Conservation (phyloP, 1,140 invertebrate genomes). For the Bombus haemorrhoidalis region DNA sequence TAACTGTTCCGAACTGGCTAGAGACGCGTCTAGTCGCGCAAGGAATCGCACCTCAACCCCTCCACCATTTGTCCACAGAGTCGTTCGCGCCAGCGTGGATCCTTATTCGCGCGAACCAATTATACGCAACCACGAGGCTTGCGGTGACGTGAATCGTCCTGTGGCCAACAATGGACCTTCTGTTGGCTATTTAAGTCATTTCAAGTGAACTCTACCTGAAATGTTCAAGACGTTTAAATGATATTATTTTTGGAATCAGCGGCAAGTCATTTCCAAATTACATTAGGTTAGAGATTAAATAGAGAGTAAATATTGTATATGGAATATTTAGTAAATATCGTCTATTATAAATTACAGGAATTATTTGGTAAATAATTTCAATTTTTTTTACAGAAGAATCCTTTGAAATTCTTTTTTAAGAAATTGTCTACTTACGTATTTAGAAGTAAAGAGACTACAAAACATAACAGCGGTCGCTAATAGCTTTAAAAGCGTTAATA, state of each 20-base stretch:
- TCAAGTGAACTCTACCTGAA: background rate
- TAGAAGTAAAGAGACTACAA: too few relatives aligned
- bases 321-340: background rate
- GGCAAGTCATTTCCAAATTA: background rate
- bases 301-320: background rate
- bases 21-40: conserved; percentile 29
- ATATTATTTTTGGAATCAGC: background rate
- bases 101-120: background rate
- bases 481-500: too few relatives aligned
- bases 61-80: background rate
- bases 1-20: conserved; percentile 48
- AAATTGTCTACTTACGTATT: too few relatives aligned
- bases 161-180: background rate
- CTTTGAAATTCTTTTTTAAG: too few relatives aligned
- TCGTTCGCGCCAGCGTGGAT: background rate
- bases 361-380: background rate
- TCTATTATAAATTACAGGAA: background rate
- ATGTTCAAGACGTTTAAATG: too few relatives aligned
- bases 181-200: background rate
- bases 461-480: too few relatives aligned
- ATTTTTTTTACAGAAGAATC: background rate
- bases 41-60: conserved; percentile 11
- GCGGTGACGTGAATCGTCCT: background rate
- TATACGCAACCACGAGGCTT: background rate
- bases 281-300: background rate